A percentile compares a stretch with the other conserved stretches of the same genome.
phyloP scores from a whole-genome alignment of 1,140 invertebrate species.

The Megathymus violae region DNA sequence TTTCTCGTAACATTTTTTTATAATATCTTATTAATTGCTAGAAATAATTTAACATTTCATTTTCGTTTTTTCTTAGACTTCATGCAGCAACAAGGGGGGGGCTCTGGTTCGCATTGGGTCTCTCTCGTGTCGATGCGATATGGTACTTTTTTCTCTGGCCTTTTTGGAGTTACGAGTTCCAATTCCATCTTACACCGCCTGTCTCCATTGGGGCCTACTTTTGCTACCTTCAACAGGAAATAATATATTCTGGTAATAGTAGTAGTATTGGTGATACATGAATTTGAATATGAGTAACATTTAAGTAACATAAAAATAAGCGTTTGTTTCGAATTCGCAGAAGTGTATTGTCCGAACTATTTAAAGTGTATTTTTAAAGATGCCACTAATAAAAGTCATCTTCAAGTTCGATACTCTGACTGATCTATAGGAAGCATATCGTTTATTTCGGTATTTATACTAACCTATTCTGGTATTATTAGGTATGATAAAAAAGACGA shows the following conservation, averaged over 20 bases:
- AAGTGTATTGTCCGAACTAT: neutral
- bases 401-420: too few relatives aligned
- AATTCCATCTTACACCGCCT: constrained; percentile 72
- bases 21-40: too few relatives aligned
- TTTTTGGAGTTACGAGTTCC: constrained; percentile 69
- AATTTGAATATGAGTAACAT: too few relatives aligned
- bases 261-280: too few relatives aligned
- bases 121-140: constrained; percentile 67
- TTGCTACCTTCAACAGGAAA: constrained; percentile 59
- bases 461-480: too few relatives aligned
- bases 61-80: constrained; percentile 55
- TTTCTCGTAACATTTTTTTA: too few relatives aligned
- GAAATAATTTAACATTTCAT: constrained; percentile 16
- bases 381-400: too few relatives aligned
- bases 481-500: too few relatives aligned
- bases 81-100: constrained; percentile 54
- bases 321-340: neutral
- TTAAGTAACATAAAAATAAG: constrained; percentile 4
- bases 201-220: constrained; percentile 67
- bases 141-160: constrained; percentile 50
- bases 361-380: too few relatives aligned
- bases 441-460: too few relatives aligned
- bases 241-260: too few relatives aligned
- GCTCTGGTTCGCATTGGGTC: constrained; percentile 65
- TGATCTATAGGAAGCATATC: too few relatives aligned